Base-by-base conservation (phyloP, 2,797 vertebrate species). In the Onychomys torridus region DNA sequence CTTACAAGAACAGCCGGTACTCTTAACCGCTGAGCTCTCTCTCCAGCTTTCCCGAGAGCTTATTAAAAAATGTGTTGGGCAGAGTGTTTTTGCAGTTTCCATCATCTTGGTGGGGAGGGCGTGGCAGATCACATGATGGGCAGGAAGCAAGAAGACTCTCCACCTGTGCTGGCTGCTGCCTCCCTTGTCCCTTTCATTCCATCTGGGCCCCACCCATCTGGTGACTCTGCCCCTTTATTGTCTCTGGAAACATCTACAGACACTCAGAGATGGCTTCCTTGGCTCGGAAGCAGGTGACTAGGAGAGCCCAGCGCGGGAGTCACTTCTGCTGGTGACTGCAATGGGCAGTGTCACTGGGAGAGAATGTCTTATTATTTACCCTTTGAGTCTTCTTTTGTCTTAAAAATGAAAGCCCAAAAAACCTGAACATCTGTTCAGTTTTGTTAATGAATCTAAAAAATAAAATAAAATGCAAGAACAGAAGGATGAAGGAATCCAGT, bases 351-450 rank as follows among this genome's bases (percentile, higher is more conserved):
- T 61, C 37, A 27, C 5, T 21, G 16, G 78, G 12, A 87, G 49
- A 27, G 52, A 52, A 23, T 32, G 32, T 57, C 5, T 9, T 88
- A 34, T 32, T 61, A 59, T 61, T 82, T 32, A 83, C 81, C n/a
- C 57, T 11, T 21, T 43, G 81, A 40, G 37, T 79, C 43, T 49
- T 21, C 25, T 32, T 43, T 34, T 73, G 34, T 73, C 69, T 73
- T 73, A 73, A 11, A 11, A 1, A 10, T 0, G 23, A 9, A 71
- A 21, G 1, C 57, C 17, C 10, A 61, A 21, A 37, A 40, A 73
- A 9, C 21, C 71, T 40, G 61, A 91, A 61, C 89, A 75, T 93
- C 86, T 96, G 81, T 63, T 96, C 93, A 65, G 57, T 89, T 94
- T 79, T 34, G 84, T 84, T 78, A 71, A 71, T 89, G 81, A 43